Conservation (phyloP, 2,797 vertebrate genomes). For the Falco peregrinus region DNA sequence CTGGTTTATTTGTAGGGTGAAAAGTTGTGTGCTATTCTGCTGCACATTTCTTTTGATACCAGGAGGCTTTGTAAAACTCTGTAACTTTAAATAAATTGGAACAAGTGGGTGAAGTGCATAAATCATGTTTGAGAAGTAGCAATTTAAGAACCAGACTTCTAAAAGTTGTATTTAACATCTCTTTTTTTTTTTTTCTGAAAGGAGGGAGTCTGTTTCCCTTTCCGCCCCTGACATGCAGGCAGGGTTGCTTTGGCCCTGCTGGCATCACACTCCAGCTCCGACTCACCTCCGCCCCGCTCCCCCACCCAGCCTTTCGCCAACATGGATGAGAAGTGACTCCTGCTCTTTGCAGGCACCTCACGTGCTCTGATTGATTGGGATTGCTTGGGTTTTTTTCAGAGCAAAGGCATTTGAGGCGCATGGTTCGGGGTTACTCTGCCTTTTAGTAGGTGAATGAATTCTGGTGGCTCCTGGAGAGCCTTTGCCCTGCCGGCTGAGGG, state of each 20-base stretch:
- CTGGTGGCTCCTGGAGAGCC: not conserved
- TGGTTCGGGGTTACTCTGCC: not conserved
- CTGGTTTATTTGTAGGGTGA: not conserved
- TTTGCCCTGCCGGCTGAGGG: fast-evolving
- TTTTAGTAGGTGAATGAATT: fast-evolving
- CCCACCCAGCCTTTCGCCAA: not conserved
- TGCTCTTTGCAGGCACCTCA: not conserved
- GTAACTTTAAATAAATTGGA: constrained; percentile 16
- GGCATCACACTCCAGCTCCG: not conserved
- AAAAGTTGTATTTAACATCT: constrained; percentile 40
- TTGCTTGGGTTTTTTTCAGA: fast-evolving
- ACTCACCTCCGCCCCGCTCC: not conserved
- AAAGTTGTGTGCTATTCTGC: not conserved
- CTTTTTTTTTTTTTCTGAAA: not conserved
- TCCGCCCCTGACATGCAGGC: not conserved
- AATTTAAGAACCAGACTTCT: constrained; percentile 33
- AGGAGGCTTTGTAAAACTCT: not conserved
- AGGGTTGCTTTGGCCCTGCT: not conserved
- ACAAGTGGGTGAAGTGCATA: constrained; percentile 8
- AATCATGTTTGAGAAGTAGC: constrained; percentile 22
- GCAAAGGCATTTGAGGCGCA: not conserved
- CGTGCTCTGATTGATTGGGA: not conserved
- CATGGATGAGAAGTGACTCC: not conserved
- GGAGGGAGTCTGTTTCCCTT: not conserved
- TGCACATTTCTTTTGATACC: not conserved